Conservation (phyloP, 2,797 vertebrate genomes). For the Tenualosa ilisha region DNA sequence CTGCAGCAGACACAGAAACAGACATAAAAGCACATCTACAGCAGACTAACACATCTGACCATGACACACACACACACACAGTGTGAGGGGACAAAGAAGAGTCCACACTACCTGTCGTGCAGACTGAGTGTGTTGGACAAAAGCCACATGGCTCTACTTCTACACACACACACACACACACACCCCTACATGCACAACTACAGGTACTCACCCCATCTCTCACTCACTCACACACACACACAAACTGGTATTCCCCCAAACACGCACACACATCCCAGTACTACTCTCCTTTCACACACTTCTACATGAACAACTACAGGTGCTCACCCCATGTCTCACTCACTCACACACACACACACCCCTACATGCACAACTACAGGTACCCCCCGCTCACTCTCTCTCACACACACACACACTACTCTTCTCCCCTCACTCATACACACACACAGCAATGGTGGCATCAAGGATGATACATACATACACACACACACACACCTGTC, state of each 20-base stretch:
- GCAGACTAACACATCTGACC: too few relatives aligned
- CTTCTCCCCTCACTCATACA: neutral
- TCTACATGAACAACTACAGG: too few relatives aligned
- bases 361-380: neutral
- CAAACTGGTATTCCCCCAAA: neutral
- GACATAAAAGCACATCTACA: too few relatives aligned
- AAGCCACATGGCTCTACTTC: neutral
- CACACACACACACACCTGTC: neutral
- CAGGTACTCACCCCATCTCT: neutral
- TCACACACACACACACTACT: neutral
- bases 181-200: too few relatives aligned
- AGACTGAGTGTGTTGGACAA: too few relatives aligned
- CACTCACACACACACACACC: neutral
- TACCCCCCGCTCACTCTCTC: neutral
- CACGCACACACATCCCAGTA: neutral
- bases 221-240: conserved; percentile 9
- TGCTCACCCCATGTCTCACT: too few relatives aligned
- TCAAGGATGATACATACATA: neutral
- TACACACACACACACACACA: neutral
- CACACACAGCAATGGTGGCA: neutral
- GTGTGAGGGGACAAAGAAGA: too few relatives aligned
- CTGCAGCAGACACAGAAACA: too few relatives aligned
- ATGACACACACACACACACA: neutral
- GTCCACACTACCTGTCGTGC: too few relatives aligned
- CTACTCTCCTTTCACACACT: neutral